phyloP scores from a whole-genome alignment of 2,113 vertebrate species.

The Eupsittula cactorum region DNA sequence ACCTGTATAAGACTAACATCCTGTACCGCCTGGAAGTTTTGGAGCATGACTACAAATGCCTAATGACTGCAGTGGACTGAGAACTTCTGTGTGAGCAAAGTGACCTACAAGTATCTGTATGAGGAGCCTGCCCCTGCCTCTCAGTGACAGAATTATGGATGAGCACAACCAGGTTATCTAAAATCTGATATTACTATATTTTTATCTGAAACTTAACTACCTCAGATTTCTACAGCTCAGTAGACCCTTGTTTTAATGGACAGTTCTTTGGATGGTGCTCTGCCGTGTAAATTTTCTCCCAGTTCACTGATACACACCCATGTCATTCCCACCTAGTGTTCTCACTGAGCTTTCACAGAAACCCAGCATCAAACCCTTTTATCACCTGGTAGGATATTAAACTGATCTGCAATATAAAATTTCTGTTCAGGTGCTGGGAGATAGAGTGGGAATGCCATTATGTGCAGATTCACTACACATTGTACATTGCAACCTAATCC shows the following conservation, averaged over 20 bases:
- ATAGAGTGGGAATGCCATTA: not conserved
- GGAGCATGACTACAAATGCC: not conserved
- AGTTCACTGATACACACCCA: not conserved
- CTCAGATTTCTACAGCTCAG: not conserved
- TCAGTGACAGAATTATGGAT: not conserved
- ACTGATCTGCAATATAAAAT: not conserved
- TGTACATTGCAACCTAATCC: not conserved
- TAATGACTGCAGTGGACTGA: not conserved
- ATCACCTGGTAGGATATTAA: not conserved
- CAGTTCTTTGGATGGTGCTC: not conserved
- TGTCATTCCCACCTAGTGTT: not conserved
- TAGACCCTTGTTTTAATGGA: not conserved
- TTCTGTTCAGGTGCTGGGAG: not conserved
- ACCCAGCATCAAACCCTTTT: not conserved
- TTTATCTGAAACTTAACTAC: not conserved
- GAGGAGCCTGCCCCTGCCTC: not conserved
- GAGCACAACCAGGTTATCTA: not conserved
- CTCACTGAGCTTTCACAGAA: not conserved
- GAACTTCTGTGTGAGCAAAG: not conserved
- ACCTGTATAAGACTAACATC: not conserved
- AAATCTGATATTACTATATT: not conserved
- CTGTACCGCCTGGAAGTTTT: not conserved
- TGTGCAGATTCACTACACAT: fast-evolving
- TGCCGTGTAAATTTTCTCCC: not conserved
- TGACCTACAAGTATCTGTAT: not conserved